Conservation (phyloP, 2,797 vertebrate species). For the Chiroxiphia lanceolata region DNA sequence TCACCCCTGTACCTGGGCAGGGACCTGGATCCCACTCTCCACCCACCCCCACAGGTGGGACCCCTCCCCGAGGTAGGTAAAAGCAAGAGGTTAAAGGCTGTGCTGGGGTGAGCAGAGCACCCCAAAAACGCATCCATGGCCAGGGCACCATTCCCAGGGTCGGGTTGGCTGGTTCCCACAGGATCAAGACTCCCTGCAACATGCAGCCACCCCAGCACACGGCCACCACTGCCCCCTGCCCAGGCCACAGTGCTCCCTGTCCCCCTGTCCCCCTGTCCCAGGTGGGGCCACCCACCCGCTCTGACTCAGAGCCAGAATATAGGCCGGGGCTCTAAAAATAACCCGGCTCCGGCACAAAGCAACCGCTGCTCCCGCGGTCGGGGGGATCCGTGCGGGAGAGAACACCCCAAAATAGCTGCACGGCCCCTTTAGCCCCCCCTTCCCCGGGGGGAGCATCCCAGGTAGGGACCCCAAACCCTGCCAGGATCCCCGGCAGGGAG, state of each 20-base stretch:
- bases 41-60: accelerated
- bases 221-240: neutral
- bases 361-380: neutral
- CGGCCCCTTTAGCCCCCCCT: neutral
- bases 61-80: neutral
- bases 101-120: neutral
- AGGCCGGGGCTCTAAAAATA: conserved; percentile 58
- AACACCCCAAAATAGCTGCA: neutral
- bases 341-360: conserved; percentile 34
- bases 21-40: neutral
- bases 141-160: neutral
- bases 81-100: neutral
- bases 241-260: neutral
- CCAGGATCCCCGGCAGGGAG: neutral
- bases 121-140: accelerated
- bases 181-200: accelerated
- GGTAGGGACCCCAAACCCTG: neutral
- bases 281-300: conserved; percentile 45
- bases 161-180: accelerated
- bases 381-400: neutral
- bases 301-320: conserved; percentile 63
- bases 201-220: accelerated
- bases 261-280: neutral
- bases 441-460: neutral
- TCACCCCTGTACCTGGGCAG: neutral